Conservation (phyloP, 2,113 vertebrate genomes). For the Tragelaphus imberbis region DNA sequence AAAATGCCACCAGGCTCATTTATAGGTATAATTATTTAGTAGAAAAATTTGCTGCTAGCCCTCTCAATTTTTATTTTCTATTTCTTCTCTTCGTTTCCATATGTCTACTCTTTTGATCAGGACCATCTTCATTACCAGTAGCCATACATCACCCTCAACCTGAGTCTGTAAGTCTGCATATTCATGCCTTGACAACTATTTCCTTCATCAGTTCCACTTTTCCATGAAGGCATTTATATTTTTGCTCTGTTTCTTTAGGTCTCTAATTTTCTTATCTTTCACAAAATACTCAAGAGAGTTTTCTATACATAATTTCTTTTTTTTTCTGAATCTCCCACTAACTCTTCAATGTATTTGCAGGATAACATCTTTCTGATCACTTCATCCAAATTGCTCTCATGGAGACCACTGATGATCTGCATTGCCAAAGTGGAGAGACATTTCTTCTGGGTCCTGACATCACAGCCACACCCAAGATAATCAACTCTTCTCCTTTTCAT, state of each 20-base stretch:
- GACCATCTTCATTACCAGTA: not conserved
- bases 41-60: not conserved
- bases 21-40: not conserved
- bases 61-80: not conserved
- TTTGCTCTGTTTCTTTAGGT: not conserved
- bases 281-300: not conserved
- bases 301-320: not conserved
- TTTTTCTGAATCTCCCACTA: not conserved
- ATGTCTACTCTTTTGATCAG: not conserved
- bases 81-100: not conserved
- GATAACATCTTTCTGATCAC: not conserved
- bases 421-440: not conserved
- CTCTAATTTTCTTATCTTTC: not conserved
- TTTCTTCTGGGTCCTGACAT: not conserved
- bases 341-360: not conserved
- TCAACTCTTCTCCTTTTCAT: not conserved
- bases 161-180: not conserved
- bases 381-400: not conserved
- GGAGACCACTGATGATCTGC: not conserved
- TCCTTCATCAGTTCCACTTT: not conserved
- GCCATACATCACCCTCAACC: not conserved
- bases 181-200: not conserved
- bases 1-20: not conserved
- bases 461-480: not conserved
- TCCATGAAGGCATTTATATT: not conserved